These are phyloP conservation scores for Rhimphoctona megacephalus DNA, from an alignment of 2,888 invertebrate genomes.

Conservation along the genomic window DNA sequence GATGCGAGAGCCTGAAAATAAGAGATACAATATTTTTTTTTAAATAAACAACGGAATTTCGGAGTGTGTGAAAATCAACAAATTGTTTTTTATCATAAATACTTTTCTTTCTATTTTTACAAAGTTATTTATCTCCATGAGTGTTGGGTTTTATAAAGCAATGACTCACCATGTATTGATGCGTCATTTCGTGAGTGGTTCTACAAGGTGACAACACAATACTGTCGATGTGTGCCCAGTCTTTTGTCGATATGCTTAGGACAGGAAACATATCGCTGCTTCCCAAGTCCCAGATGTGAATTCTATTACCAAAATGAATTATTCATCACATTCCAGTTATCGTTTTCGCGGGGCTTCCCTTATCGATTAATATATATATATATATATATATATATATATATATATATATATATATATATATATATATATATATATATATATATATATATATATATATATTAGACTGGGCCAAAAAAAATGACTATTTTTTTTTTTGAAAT, in stretches of 20 bases:
- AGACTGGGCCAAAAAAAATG: no score
- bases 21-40: conserved; percentile 29
- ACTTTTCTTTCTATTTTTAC: background rate
- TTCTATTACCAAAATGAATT: conserved; percentile 74
- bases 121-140: background rate
- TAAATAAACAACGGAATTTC: background rate
- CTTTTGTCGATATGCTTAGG: conserved; percentile 84
- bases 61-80: background rate
- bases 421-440: no score
- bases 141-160: background rate
- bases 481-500: no score
- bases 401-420: no score
- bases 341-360: background rate
- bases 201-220: conserved; percentile 84
- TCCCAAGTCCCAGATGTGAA: conserved; percentile 86
- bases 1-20: conserved; percentile 85
- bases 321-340: conserved; percentile 1
- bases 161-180: conserved; percentile 85
- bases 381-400: no score
- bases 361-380: background rate
- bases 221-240: conserved; percentile 81
- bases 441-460: no score
- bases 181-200: conserved; percentile 77
- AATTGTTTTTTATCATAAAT: background rate
- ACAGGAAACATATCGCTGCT: conserved; percentile 86